Percentiles rank a stretch among this genome's conserved stretches.
Evolutionary conservation across 2,797 vertebrate genomes (phyloP).

Genomic region (Semaprochilodus insignis): DNA sequence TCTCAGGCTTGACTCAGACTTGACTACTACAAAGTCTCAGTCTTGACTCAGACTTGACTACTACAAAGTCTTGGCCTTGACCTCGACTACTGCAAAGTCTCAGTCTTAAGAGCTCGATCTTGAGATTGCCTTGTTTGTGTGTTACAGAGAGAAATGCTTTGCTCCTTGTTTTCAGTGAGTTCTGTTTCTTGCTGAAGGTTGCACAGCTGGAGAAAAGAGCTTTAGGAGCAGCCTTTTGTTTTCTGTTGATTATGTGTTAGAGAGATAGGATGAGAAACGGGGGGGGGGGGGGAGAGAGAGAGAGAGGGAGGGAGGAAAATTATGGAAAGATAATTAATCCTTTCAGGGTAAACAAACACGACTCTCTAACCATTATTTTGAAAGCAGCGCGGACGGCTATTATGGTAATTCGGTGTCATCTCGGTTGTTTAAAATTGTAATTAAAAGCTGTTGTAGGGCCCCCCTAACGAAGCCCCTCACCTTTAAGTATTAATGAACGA

Average conservation of each 20-base stretch:
- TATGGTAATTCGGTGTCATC: constrained; percentile 62
- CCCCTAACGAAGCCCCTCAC: constrained; percentile 32
- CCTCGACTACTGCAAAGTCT: too few species aligned
- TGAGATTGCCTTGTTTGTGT: too few species aligned
- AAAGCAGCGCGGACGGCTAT: constrained; percentile 57
- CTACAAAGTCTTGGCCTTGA: too few species aligned
- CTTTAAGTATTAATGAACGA: constrained; percentile 43
- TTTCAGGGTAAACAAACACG: constrained; percentile 71
- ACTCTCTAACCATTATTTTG: constrained; percentile 59
- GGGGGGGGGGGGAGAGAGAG: background rate
- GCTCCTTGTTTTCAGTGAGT: too few species aligned
- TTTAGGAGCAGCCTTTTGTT: constrained; percentile 47
- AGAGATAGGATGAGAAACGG: background rate
- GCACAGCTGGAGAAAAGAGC: constrained; percentile 48
- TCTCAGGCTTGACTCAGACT: too few species aligned
- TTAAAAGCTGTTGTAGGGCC: constrained; percentile 57
- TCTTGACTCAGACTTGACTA: too few species aligned
- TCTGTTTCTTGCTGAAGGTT: constrained; percentile 28
- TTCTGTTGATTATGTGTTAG: constrained; percentile 36
- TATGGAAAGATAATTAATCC: constrained; percentile 70
- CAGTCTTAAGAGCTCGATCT: too few species aligned
- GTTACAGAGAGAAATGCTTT: background rate
- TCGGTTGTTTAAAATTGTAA: constrained; percentile 66
- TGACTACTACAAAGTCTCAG: too few species aligned
- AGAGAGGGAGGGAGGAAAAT: constrained; percentile 17